These are phyloP conservation scores for Thumatha senex DNA, from an alignment of 2,888 invertebrate species.

Conservation along the genomic window DNA sequence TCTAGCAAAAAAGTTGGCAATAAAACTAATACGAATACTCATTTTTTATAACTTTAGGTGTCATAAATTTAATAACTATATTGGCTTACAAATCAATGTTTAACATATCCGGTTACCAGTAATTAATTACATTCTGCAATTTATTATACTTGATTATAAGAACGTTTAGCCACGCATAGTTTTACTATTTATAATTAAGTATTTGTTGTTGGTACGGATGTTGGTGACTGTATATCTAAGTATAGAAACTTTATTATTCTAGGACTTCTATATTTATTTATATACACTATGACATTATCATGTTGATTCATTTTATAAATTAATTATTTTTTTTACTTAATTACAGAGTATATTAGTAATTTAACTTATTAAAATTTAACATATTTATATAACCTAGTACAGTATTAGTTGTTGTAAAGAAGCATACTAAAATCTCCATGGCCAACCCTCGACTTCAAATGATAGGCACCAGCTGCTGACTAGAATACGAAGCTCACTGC, in stretches of 20 bases:
- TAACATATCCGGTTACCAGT: constrained; percentile 6
- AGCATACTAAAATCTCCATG: no score
- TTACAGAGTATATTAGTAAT: no score
- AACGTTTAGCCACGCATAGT: constrained; percentile 1
- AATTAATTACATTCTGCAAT: constrained; percentile 13
- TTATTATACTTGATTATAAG: constrained; percentile 14
- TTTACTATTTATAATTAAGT: constrained; percentile 7
- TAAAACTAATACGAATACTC: neutral
- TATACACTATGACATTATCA: no score
- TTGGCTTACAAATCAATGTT: constrained; percentile 2
- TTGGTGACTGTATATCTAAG: neutral
- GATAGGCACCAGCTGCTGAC: no score
- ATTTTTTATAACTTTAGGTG: neutral
- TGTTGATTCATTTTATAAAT: no score
- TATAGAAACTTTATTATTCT: constrained; percentile 8
- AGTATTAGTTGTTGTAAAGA: no score
- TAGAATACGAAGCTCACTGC: no score
- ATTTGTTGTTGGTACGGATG: neutral
- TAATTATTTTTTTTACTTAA: no score
- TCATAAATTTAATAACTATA: neutral
- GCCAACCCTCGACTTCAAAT: no score
- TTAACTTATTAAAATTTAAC: no score
- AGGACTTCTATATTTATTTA: no score
- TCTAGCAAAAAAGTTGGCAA: neutral
- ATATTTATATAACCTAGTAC: no score